These are phyloP conservation scores for Drosophila tani DNA, from an alignment of 1,140 invertebrate genomes.

Conservation along the genomic window DNA sequence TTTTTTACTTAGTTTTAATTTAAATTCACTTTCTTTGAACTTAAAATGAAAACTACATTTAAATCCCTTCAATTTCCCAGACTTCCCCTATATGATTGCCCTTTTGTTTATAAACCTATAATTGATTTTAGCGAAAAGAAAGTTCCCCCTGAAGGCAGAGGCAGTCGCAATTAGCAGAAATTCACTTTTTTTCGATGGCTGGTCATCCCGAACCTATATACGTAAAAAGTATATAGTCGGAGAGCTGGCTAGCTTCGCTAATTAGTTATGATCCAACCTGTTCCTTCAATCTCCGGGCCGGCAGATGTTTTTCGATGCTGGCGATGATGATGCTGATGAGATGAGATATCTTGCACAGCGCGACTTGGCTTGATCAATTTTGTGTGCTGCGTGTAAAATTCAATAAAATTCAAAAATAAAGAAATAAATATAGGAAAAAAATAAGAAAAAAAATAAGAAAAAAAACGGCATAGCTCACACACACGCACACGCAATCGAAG, in stretches of 20 bases:
- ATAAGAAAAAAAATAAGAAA: conserved; percentile 35
- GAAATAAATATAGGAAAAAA: conserved; percentile 6
- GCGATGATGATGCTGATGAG: conserved; percentile 15
- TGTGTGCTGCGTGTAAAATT: conserved; percentile 47
- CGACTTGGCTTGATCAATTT: conserved; percentile 44
- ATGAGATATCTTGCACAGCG: conserved; percentile 13
- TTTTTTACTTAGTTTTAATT: no score
- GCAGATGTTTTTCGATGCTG: conserved; percentile 19
- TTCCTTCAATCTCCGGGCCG: conserved; percentile 6
- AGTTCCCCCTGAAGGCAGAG: conserved; percentile 9
- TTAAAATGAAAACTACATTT: background rate
- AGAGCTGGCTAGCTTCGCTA: conserved; percentile 12
- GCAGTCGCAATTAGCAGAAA: conserved; percentile 26
- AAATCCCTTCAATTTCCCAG: background rate
- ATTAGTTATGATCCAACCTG: conserved; percentile 50
- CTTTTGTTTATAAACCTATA: conserved; percentile 5
- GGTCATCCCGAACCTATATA: background rate
- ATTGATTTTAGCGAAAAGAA: conserved; percentile 36
- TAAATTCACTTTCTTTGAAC: background rate
- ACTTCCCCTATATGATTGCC: background rate
- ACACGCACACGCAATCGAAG: conserved; percentile 49
- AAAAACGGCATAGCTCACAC: conserved; percentile 55
- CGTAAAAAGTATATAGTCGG: background rate
- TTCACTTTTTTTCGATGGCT: conserved; percentile 16
- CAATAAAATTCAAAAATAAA: conserved; percentile 17